Base-by-base conservation (phyloP, 2,797 vertebrate species). In the Lepus townsendii region DNA sequence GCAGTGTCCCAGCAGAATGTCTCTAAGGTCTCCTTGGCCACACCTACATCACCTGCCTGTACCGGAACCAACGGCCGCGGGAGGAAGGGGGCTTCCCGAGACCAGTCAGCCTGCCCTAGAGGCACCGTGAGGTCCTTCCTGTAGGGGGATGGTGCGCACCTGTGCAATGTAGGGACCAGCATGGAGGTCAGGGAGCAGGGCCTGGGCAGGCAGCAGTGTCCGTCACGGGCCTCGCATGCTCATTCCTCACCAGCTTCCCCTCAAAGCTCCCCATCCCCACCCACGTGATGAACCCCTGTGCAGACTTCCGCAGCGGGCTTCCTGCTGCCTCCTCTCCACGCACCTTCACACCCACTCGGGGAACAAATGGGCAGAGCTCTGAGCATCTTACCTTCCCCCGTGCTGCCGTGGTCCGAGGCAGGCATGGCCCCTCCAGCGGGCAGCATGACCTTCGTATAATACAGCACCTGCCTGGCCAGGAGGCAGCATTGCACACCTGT, bases 191-290 rank as follows among this genome's bases (percentile, higher is more conserved):
- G 19, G 14, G 50, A 35, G 9, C 7, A 52, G 62, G 52, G 7
- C 14, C 54, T 3, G 1, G 54, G 60, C 5, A 57, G 72, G 7
- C 3, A 1, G 3, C 27, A 1, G 5, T 0, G 0, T 22, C 26
- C 4, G 0, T 19, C 30, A 4, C 17, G n/a, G 57, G 83, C n/a
- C 13, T n/a, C 24, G 11, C 26, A 14, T 57, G 3, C n/a, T 50
- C 7, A 10, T 54, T 47, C 78, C 30, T 47, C 24, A 2, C 0
- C 20, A 62, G 30, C 50, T 19, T 10, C 11, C 30, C 32, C 22
- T 24, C 27, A 19, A 19, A 14, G 19, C 14, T 14, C 17, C 5
- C 3, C 4, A 9, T 76, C 42, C 11, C 16, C 6, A 13, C 2
- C 8, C 42, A 52, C 0, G 52, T 1, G 17, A 69, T 38, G 35